A percentile compares a stretch with the other conserved stretches of the same genome.
These are phyloP conservation scores for Acanthornis magna DNA, from an alignment of 2,797 vertebrate species.

Conservation along the genomic window DNA sequence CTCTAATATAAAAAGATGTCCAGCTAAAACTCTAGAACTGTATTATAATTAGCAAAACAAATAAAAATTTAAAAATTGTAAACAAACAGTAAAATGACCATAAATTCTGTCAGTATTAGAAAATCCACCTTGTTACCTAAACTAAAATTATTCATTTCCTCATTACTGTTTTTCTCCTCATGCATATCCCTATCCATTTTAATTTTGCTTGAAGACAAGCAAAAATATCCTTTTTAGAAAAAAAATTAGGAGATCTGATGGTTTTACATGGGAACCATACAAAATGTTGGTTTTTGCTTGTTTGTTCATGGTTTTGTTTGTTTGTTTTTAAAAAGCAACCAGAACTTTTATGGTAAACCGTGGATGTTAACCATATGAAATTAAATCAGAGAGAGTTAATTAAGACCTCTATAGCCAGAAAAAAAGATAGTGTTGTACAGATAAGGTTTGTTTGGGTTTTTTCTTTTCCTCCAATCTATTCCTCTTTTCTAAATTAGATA, in stretches of 20 bases:
- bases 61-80: neutral
- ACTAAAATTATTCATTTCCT: neutral
- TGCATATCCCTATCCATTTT: neutral
- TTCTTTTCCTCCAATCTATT: neutral
- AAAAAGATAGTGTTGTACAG: neutral
- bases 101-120: neutral
- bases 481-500: neutral
- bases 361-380: neutral
- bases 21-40: neutral
- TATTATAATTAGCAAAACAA: neutral
- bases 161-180: neutral
- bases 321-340: neutral
- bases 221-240: neutral
- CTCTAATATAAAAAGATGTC: neutral
- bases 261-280: neutral
- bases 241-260: neutral
- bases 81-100: neutral
- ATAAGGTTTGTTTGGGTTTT: neutral
- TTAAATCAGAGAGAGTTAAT: neutral
- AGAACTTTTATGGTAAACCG: neutral
- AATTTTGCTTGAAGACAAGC: neutral
- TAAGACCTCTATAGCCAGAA: neutral
- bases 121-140: neutral
- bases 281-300: neutral
- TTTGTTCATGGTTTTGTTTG: neutral